Base-by-base conservation (phyloP, 2,888 invertebrate species). In the Idaea dimidiata region DNA sequence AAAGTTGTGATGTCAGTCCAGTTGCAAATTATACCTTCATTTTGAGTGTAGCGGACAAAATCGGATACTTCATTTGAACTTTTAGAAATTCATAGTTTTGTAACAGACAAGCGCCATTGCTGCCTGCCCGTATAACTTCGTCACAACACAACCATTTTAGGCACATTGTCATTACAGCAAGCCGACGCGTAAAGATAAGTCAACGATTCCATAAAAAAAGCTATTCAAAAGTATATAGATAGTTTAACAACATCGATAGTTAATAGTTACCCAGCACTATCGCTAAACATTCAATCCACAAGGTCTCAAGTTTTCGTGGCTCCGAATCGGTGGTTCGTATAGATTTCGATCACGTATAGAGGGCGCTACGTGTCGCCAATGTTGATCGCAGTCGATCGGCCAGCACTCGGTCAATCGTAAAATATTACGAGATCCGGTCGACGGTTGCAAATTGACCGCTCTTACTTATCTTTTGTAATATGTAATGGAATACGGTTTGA, bases 271-370 rank as follows among this genome's bases (percentile, higher is more conserved):
- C 17, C 17, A 56, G 16, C 56, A n/a, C 65, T 67, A 17, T 55
- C 59, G 58, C 68, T 64, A 54, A 70, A 67, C 62, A 72, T 71
- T 72, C 65, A 59, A 33, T 32, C 56, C 62, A 61, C 60, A 65
- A 58, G 61, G 57, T 53, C 58, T 59, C 66, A 59, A 70, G 70
- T 71, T 69, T 70, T 71, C 63, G 69, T 62, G 58, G 65, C 43
- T 58, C 60, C 53, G 66, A 67, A 64, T 69, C 62, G 66, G 59
- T 61, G 60, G 54, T 63, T 62, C 61, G 57, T 71, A 70, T 67
- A 71, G 69, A 73, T 73, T 69, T 62, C 64, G 62, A 59, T 63
- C 72, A 72, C 73, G 73, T 73, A 71, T 65, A 69, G 73, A 72
- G 70, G 73, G 66, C 66, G 69, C 57, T 65, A 72, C 73, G 73